Conservation (phyloP, 2,797 vertebrate species). For the Thamnophis elegans region DNA sequence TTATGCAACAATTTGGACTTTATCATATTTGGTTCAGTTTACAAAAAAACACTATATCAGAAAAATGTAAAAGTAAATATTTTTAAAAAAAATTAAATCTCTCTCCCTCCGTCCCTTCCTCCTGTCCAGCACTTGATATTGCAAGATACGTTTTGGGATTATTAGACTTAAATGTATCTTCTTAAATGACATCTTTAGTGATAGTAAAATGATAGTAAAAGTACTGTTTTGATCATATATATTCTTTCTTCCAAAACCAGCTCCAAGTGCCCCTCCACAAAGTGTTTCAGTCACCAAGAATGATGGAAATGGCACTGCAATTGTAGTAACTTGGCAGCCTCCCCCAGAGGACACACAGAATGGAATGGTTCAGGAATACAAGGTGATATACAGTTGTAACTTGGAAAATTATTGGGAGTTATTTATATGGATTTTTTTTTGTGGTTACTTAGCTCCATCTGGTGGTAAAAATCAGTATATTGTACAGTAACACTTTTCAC, state of each 20-base stretch:
- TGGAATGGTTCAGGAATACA: conserved; percentile 95
- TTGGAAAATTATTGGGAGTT: rapidly evolving
- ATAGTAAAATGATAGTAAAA: background rate
- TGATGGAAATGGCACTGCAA: conserved; percentile 89
- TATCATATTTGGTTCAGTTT: background rate
- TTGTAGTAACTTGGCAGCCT: conserved; percentile 94
- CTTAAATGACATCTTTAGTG: background rate
- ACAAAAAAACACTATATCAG: background rate
- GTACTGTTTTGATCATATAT: background rate
- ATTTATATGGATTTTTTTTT: conserved; percentile 35
- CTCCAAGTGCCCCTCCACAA: conserved; percentile 90
- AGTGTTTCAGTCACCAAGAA: conserved; percentile 92
- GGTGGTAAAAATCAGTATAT: conserved; percentile 65
- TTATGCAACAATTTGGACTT: background rate
- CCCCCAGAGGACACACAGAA: conserved; percentile 93
- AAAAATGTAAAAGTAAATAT: background rate
- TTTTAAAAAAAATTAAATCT: background rate
- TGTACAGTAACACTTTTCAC: background rate
- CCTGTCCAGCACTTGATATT: background rate
- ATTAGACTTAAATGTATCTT: background rate
- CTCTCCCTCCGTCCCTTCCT: background rate
- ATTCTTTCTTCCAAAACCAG: conserved; percentile 66
- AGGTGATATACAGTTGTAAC: conserved; percentile 75
- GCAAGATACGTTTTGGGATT: background rate
- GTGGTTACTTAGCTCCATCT: conserved; percentile 86